Base-by-base conservation (phyloP, 2,113 vertebrate genomes). In the Salvelinus sp. region DNA sequence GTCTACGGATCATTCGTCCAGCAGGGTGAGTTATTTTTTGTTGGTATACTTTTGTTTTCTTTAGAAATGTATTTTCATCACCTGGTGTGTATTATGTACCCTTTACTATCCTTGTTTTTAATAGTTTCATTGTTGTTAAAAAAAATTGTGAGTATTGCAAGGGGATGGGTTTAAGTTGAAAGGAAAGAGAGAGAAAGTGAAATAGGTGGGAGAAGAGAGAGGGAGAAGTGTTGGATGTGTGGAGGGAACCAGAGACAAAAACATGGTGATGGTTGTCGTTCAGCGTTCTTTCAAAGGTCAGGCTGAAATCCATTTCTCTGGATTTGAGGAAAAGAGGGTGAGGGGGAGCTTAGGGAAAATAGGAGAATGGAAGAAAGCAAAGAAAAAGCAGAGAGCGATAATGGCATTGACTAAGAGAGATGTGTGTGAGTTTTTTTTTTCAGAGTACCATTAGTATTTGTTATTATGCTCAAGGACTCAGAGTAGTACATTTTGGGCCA, bases 1-100 rank as follows among this genome's bases (percentile, higher is more conserved):
- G 98, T 99, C 76, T 99, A 99, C 0, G 98, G 98, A 84, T 99
- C 98, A 75, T 98, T 99, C 76, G 96, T 99, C 33, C 98, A 99
- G 12, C 98, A 99, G 96, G 98, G 98, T 99, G 94, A 95, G 94
- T 79, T 54, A 16, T 10, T 4, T 16, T 54, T 54, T 18, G 12
- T 54, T 54, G 14, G 48, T 16, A 4, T 16, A 54, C 48, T 50
- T 50, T 50, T 50, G 3, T 50, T 54, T 54, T 18, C 16, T 14
- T 54, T 54, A 16, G 3, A 13, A 18, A 18, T 18, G 14, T 18
- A 18, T 3, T 54, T 54, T 54, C 1, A 4, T 18, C 16, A 54
- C 50, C 50, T 16, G 50, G 3, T 16, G 7, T 44, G 38, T 10
- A 10, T 10, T 44, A 0, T 9, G 9, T 44, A 44, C 38, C 38